These are phyloP conservation scores for Sebastiscus albofasciatus DNA, from an alignment of 2,797 vertebrate genomes.

Conservation along the genomic window DNA sequence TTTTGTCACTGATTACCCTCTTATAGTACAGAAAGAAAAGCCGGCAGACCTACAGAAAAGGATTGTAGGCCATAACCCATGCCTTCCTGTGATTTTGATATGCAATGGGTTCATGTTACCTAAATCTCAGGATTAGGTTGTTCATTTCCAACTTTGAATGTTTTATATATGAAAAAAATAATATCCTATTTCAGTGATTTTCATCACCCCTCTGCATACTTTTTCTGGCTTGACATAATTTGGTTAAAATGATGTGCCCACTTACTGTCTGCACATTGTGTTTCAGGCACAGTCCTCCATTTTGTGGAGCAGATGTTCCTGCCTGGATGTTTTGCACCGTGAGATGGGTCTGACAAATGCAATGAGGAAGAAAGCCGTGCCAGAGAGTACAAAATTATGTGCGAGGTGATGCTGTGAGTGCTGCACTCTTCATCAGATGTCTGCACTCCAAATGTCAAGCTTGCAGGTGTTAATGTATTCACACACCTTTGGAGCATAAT, in stretches of 20 bases:
- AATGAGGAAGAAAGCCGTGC: not conserved
- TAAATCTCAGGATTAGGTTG: not conserved
- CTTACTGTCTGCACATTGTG: constrained; percentile 20
- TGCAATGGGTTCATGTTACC: not conserved
- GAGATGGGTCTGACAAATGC: constrained; percentile 6
- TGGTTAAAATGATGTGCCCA: constrained; percentile 2
- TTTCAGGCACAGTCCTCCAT: not conserved
- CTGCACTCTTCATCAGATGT: constrained; percentile 43
- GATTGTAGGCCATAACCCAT: not conserved
- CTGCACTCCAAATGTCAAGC: constrained; percentile 44
- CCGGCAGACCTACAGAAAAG: too few relatives aligned
- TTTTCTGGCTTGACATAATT: constrained; percentile 10
- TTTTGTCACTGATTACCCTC: not conserved
- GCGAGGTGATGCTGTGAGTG: constrained; percentile 20
- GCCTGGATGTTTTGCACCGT: not conserved
- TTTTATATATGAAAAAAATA: not conserved
- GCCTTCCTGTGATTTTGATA: not conserved
- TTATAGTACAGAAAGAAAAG: not conserved
- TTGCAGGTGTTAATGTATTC: constrained; percentile 41
- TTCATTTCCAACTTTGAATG: not conserved
- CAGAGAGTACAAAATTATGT: not conserved
- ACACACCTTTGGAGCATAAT: constrained; percentile 19
- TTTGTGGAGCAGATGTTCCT: not conserved
- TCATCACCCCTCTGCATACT: not conserved
- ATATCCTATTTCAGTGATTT: not conserved